Evolutionary conservation across 1,140 invertebrate species (phyloP), one percentile per base, ranked within the genome.

Genomic region (Diploscapter pachys): DNA sequence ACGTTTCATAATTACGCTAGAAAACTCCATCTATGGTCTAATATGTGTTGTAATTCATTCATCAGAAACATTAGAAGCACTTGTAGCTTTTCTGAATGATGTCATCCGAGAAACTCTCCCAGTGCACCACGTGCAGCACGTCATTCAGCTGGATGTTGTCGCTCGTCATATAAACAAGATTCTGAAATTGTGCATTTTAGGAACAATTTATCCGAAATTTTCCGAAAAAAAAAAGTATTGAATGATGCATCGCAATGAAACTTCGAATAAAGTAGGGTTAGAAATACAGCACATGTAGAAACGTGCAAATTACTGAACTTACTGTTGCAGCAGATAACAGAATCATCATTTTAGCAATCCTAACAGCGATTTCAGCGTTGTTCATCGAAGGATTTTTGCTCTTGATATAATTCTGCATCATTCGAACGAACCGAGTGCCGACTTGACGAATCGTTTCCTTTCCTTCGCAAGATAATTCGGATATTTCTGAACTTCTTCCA

Each of bases 91-190:
- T 59, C 59, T 66, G 11, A n/a, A 64, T 59, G 54, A 72, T 72
- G 61, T 72, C 71, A 11, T 68, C 71, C 5, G 75, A 76, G 72
- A 71, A 76, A 54, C 65, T 64, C 9, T 76, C 75, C 61, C 73
- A 76, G 11, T 76, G 61, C 5, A 78, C 77, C 4, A 72, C 65
- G 49, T 78, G 77, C 4, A 78, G 62, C 3, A 78, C 71, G 49
- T 78, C 77, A 55, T 80, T 78, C 50, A 78, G 70, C 52, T 77
- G 69, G 50, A 78, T 77, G 71, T 78, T 78, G 59, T 78, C 77
- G 2, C 68, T 72, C 31, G 71, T 76, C 1, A 76, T 59, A 59
- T 78, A 77, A 31, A 78, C 77, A 0, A 78, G 77, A 61, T 78
- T 71, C 77, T 78, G 75, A 31, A 78, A 74, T 63, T 73, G 49